These are phyloP conservation scores for Eustalomyia histrio DNA, from an alignment of 2,888 invertebrate genomes.

Conservation along the genomic window DNA sequence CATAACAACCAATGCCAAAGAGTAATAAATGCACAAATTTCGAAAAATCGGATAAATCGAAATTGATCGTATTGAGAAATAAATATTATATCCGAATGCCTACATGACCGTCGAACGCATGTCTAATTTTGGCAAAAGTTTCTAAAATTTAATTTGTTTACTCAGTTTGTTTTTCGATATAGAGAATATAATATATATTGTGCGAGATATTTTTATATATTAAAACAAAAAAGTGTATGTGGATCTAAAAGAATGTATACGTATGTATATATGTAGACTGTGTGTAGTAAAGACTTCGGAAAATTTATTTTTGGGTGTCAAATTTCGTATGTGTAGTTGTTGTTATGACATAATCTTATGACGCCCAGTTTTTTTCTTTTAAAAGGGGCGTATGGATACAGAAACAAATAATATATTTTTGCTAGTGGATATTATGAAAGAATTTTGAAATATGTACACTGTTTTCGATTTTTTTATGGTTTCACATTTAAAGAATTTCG, in stretches of 20 bases:
- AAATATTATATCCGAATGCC: slow-evolving; percentile 20
- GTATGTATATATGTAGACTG: no score
- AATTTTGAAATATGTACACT: background rate
- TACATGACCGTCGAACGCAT: slow-evolving; percentile 64
- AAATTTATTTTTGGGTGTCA: slow-evolving; percentile 54
- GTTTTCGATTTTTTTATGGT: background rate
- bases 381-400: background rate
- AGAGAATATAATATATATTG: slow-evolving; percentile 22
- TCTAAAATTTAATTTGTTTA: slow-evolving; percentile 37
- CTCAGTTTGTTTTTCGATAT: slow-evolving; percentile 34
- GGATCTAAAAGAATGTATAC: background rate
- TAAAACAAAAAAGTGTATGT: background rate
- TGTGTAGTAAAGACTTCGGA: slow-evolving; percentile 16
- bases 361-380: slow-evolving; percentile 16
- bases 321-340: slow-evolving; percentile 45
- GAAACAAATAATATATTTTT: background rate
- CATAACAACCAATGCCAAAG: slow-evolving; percentile 48
- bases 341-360: slow-evolving; percentile 43
- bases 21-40: slow-evolving; percentile 46
- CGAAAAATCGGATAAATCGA: slow-evolving; percentile 27
- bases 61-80: slow-evolving; percentile 22
- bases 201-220: slow-evolving; percentile 24
- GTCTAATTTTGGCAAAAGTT: slow-evolving; percentile 78
- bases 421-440: background rate
- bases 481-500: background rate